Evolutionary conservation across 2,113 vertebrate species (phyloP).

Genomic region (Microcebus lehilahytsara): DNA sequence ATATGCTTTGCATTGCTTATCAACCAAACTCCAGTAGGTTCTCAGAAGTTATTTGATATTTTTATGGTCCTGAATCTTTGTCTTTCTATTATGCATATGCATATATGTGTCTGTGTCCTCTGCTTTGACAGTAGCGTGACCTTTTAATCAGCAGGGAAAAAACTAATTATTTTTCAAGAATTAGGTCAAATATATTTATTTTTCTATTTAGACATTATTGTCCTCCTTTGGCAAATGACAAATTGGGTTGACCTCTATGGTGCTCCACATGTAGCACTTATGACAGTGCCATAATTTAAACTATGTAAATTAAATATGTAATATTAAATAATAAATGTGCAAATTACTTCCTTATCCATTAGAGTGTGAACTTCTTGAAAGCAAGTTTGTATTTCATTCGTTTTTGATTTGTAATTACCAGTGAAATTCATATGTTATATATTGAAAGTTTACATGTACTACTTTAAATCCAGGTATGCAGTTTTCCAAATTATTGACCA

Average conservation of each 20-base stretch:
- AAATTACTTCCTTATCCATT: neutral
- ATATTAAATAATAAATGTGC: slow-evolving; percentile 23
- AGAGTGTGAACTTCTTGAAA: slow-evolving; percentile 31
- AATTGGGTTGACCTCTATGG: neutral
- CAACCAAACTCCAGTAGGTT: neutral
- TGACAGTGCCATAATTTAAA: neutral
- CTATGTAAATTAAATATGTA: neutral
- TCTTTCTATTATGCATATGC: neutral
- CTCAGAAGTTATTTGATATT: neutral
- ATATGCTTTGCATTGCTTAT: neutral
- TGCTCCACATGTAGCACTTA: neutral
- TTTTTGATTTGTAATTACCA: neutral
- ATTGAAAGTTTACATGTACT: neutral
- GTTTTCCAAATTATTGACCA: neutral
- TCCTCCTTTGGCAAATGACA: neutral
- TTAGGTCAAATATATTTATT: neutral
- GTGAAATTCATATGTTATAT: neutral
- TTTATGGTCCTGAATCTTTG: neutral
- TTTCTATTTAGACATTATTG: neutral
- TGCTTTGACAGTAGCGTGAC: neutral
- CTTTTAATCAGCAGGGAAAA: neutral
- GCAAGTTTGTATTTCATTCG: neutral
- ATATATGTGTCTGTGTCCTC: neutral
- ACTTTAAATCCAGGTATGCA: neutral
- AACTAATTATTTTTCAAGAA: neutral